A percentile compares a stretch with the other conserved stretches of the same genome.
Evolutionary conservation across 1,140 invertebrate species (phyloP).

Genomic region (Microplitis demolitor): DNA sequence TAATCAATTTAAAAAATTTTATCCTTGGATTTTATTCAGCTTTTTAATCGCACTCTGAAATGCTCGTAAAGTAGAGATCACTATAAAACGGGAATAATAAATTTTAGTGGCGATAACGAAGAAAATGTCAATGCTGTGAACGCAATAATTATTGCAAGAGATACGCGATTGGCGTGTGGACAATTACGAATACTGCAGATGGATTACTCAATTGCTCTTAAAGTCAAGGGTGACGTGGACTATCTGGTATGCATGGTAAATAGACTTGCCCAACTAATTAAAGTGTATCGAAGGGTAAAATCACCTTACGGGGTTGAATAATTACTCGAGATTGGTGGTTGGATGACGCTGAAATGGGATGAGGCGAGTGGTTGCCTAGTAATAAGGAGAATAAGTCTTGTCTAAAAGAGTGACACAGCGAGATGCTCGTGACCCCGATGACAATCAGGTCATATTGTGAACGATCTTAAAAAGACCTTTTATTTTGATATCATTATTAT

Average conservation of each 20-base stretch:
- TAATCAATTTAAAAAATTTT: too few species aligned
- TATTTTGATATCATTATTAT: background rate
- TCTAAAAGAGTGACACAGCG: slow-evolving; percentile 17
- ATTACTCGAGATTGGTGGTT: background rate
- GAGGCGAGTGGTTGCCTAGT: background rate
- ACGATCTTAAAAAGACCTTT: slow-evolving; percentile 24
- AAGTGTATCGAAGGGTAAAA: background rate
- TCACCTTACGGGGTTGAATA: background rate
- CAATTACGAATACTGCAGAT: too few species aligned
- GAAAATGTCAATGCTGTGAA: too few species aligned
- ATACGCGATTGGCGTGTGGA: too few species aligned
- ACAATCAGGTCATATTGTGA: slow-evolving; percentile 39
- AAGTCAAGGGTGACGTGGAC: background rate
- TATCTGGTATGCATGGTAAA: background rate
- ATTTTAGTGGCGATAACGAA: too few species aligned
- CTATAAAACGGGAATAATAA: too few species aligned
- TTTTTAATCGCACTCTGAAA: too few species aligned
- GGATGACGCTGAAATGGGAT: background rate
- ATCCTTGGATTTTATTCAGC: too few species aligned
- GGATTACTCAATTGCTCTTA: background rate
- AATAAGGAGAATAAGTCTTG: slow-evolving; percentile 1
- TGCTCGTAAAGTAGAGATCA: too few species aligned
- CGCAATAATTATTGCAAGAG: too few species aligned
- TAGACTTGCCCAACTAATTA: background rate
- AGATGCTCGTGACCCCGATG: slow-evolving; percentile 38